Base-by-base conservation (phyloP, 2,888 invertebrate genomes). In the Lamproptera curius region DNA sequence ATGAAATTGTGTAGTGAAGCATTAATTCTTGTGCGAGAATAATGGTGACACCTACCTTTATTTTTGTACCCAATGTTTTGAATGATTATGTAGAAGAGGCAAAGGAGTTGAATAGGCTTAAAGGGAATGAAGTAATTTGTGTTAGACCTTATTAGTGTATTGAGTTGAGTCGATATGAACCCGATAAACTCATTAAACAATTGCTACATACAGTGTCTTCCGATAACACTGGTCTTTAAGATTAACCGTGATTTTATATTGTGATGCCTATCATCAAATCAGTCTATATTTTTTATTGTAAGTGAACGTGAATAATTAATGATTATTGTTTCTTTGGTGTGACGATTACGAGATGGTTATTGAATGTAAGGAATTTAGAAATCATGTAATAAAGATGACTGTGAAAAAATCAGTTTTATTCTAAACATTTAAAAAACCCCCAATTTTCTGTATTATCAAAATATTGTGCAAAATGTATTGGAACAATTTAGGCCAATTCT, bases 11-110 rank as follows among this genome's bases (percentile, higher is more conserved):
- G 56, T 73, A 63, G 51, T 48, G 52, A 11, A 50, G 52, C 50
- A 49, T 46, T 37, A 45, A 47, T 53, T 51, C 47, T 41, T 47
- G 31, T 48, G 66, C 63, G 65, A 70, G 54, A 59, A 70, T 65
- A 69, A 64, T 60, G 66, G 51, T 66, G 72, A 68, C 73, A 73
- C 73, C 71, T 68, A 67, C 63, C 62, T 79, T 85, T 86, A 86
- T 85, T 87, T 87, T 87, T 86, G 74, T 85, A 85, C 65, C 70
- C 63, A 70, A 76, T 70, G 66, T 85, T 76, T 84, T 84, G 83
- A 85, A 83, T 75, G 84, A 66, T 65, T 67, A 53, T 50, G 48
- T 54, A 70, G 57, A 65, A 53, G 61, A 61, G 70, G 64, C 57
- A 56, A 61, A 52, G 58, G 69, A 64, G 64, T 63, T 61, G 68